phyloP scores from a whole-genome alignment of 2,888 invertebrate genomes.

The Teleiodes luculella region DNA sequence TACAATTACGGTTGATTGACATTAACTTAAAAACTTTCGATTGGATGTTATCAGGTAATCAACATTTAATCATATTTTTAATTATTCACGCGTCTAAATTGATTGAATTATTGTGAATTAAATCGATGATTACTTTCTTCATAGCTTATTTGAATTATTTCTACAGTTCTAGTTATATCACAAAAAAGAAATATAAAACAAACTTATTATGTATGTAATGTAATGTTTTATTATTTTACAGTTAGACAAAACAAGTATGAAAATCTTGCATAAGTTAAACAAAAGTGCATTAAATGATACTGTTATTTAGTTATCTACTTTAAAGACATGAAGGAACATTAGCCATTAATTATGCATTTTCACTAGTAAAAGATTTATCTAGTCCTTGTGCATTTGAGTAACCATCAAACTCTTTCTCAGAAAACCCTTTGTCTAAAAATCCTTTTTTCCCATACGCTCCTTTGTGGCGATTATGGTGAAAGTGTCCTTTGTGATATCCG shows the following conservation, averaged over 20 bases:
- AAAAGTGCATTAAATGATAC: too few relatives aligned
- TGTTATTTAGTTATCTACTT: too few relatives aligned
- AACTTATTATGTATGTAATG: too few relatives aligned
- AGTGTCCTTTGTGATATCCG: constrained; percentile 55
- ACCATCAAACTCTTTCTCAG: constrained; percentile 67
- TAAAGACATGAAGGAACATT: too few relatives aligned
- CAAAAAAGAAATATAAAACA: too few relatives aligned
- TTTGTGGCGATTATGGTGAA: constrained; percentile 61
- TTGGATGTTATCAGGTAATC: neutral
- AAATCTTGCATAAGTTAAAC: too few relatives aligned
- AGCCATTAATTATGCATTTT: constrained; percentile 28
- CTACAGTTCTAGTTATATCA: too few relatives aligned
- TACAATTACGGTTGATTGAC: too few relatives aligned
- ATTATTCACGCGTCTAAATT: neutral
- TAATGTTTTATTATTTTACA: too few relatives aligned
- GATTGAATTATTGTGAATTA: neutral
- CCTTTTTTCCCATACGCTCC: constrained; percentile 69
- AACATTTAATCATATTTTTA: neutral
- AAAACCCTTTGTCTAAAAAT: constrained; percentile 69
- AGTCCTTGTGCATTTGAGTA: constrained; percentile 68
- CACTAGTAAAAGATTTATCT: constrained; percentile 45
- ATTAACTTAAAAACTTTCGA: neutral
- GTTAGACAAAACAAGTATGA: too few relatives aligned
- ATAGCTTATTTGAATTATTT: too few relatives aligned
- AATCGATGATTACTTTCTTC: too few relatives aligned